Conservation (phyloP, 2,888 invertebrate species). For the Ecliptopera silaceata region DNA sequence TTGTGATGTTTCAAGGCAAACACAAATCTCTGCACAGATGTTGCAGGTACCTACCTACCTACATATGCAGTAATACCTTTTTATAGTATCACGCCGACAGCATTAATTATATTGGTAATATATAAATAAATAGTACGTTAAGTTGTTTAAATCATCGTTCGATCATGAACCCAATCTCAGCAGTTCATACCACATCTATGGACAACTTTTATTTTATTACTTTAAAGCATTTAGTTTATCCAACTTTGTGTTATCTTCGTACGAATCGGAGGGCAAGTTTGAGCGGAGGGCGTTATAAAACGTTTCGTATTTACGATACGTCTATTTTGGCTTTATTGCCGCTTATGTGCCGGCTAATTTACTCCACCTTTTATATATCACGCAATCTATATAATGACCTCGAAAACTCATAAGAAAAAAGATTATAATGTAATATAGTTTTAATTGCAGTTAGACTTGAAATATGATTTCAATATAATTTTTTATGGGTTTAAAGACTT, state of each 20-base stretch:
- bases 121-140: neutral
- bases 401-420: constrained; percentile 42
- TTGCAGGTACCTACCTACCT: too few species aligned
- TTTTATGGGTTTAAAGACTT: constrained; percentile 6
- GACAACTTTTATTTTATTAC: neutral
- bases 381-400: constrained; percentile 52
- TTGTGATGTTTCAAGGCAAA: too few species aligned
- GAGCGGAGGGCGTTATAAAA: constrained; percentile 55
- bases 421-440: constrained; percentile 36
- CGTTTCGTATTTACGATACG: constrained; percentile 63
- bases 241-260: constrained; percentile 55
- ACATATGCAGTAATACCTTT: too few species aligned
- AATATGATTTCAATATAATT: constrained; percentile 20
- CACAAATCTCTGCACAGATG: too few species aligned
- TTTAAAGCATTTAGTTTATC: constrained; percentile 38
- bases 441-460: constrained; percentile 42
- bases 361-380: constrained; percentile 49
- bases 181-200: neutral
- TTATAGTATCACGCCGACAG: too few species aligned
- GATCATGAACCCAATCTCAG: neutral
- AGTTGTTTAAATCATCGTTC: neutral
- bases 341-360: constrained; percentile 55
- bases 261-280: constrained; percentile 49
- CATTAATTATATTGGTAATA: too few species aligned
- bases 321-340: constrained; percentile 60